Evolutionary conservation across 2,113 vertebrate species (phyloP).

Genomic region (Nettapus auritus): DNA sequence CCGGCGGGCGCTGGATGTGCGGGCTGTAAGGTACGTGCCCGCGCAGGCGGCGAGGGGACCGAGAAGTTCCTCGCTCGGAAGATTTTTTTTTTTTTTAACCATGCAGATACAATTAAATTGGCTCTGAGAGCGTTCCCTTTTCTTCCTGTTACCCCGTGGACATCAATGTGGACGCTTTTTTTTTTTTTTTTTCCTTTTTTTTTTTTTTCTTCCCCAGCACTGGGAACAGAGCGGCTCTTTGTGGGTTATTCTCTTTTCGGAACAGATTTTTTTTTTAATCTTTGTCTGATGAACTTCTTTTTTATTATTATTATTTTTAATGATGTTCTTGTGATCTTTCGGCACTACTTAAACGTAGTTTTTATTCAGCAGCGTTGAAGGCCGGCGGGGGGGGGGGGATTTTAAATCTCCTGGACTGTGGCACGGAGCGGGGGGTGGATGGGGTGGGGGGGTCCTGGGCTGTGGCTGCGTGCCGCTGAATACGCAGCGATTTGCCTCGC

Average conservation of each 20-base stretch:
- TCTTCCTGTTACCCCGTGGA: conserved; percentile 63
- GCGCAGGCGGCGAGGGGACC: not conserved
- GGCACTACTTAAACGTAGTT: not conserved
- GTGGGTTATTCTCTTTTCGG: conserved; percentile 27
- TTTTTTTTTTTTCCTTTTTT: not conserved
- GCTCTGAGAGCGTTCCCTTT: conserved; percentile 46
- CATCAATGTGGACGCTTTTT: conserved; percentile 13
- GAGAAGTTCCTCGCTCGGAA: conserved; percentile 33
- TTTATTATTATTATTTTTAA: not conserved
- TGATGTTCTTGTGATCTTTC: not conserved
- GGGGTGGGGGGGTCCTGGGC: not conserved
- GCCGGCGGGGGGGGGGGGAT: not conserved
- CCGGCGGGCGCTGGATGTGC: not conserved
- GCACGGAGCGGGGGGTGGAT: not conserved
- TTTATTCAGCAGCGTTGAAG: conserved; percentile 46
- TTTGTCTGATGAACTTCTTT: conserved; percentile 33
- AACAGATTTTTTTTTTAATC: not conserved
- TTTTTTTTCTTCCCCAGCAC: not conserved
- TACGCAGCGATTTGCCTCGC: conserved; percentile 13
- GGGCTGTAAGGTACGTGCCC: conserved; percentile 52
- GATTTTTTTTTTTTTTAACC: not conserved
- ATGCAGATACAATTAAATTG: conserved; percentile 57
- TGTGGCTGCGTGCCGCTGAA: not conserved
- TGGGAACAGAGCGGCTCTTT: conserved; percentile 58
- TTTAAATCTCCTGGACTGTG: not conserved